phyloP scores from a whole-genome alignment of 2,797 vertebrate species.

The Gallinago solitaria region DNA sequence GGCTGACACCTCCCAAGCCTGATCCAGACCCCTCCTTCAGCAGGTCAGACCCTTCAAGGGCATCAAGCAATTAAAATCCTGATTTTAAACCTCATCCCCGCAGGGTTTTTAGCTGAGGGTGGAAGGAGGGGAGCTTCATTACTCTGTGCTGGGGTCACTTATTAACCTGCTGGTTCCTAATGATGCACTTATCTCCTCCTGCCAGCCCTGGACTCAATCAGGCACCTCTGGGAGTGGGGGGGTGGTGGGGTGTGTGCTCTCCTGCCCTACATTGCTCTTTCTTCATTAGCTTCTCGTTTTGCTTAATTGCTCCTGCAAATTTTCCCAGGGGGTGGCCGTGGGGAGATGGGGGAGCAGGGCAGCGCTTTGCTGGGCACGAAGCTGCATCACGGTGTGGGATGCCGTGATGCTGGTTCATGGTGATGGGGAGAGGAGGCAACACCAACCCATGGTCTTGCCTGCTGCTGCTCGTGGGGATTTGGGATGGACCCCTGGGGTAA shows the following conservation, averaged over 20 bases:
- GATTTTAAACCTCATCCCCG: background rate
- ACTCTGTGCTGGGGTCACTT: background rate
- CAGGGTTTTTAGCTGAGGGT: background rate
- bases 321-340: background rate
- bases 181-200: background rate
- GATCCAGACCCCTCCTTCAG: background rate
- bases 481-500: background rate
- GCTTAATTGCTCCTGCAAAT: background rate
- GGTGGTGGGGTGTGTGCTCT: background rate
- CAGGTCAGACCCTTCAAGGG: background rate
- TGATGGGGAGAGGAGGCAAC: background rate
- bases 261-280: background rate
- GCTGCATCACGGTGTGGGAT: accelerated
- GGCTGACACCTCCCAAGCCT: background rate
- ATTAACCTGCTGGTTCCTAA: background rate
- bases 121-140: background rate
- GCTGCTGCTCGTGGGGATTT: background rate
- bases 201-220: background rate
- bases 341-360: background rate
- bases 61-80: background rate
- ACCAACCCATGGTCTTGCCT: background rate
- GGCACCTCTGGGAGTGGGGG: background rate
- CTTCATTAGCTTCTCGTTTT: background rate
- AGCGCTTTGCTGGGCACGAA: background rate
- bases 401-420: background rate